A percentile compares a stretch with the other conserved stretches of the same genome.
phyloP scores from a whole-genome alignment of 2,888 invertebrate genomes.

The Dilophus febrilis region DNA sequence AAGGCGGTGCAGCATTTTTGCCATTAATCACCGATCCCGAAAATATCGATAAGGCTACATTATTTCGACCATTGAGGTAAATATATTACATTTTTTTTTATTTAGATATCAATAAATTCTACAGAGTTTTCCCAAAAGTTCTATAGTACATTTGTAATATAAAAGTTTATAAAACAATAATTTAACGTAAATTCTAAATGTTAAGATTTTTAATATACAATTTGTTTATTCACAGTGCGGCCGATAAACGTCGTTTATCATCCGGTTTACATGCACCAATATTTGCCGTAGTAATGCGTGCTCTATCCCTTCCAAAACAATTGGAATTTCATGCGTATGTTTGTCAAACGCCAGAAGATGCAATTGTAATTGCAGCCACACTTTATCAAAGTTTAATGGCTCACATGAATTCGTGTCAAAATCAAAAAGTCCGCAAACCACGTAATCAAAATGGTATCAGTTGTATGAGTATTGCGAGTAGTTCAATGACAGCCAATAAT shows the following conservation, averaged over 20 bases:
- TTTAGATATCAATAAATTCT: no score
- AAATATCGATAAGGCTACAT: slow-evolving; percentile 52
- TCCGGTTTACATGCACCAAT: slow-evolving; percentile 56
- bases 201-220: no score
- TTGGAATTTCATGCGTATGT: slow-evolving; percentile 84
- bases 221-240: slow-evolving; percentile 22
- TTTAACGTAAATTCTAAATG: no score
- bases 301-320: slow-evolving; percentile 54
- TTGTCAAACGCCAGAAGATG: slow-evolving; percentile 77
- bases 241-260: slow-evolving; percentile 27
- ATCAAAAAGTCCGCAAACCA: slow-evolving; percentile 35
- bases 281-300: slow-evolving; percentile 79
- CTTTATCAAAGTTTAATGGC: slow-evolving; percentile 76
- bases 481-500: slow-evolving; percentile 29
- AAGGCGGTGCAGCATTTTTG: slow-evolving; percentile 53
- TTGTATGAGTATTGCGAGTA: slow-evolving; percentile 58
- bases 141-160: no score
- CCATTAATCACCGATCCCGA: slow-evolving; percentile 72
- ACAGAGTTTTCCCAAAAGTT: no score
- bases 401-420: slow-evolving; percentile 42
- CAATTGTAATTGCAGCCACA: slow-evolving; percentile 80
- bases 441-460: slow-evolving; percentile 59
- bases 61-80: slow-evolving; percentile 37
- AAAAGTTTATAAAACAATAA: no score
- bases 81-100: no score